Base-by-base conservation (phyloP, 2,888 invertebrate species). In the Coleophora deauratella region DNA sequence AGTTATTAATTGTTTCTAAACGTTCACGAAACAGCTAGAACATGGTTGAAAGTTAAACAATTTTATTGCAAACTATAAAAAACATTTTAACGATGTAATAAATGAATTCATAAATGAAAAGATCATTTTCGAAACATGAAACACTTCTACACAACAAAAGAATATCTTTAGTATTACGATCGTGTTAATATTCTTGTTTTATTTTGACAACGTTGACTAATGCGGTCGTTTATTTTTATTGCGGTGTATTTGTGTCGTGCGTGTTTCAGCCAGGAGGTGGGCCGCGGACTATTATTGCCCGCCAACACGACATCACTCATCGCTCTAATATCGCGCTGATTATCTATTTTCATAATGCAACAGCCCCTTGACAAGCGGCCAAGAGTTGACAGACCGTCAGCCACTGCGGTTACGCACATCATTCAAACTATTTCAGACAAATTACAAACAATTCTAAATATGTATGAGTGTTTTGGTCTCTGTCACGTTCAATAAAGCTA, bases 131-230 rank as follows among this genome's bases (percentile, higher is more conserved):
- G 45, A 38, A 45, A 43, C 42, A 42, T 49, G 42, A 53, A 52
- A 52, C 43, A 47, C 49, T 45, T 49, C 45, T 46, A 46, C 42
- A 47, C 50, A 53, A 55, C 56, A 57, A 50, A 52, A 54, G 40
- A 44, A 48, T 50, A 52, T 56, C 54, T 57, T 54, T 52, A 48
- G 60, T 54, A 54, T 59, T 61, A 61, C 58, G 50, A 47, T 50
- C 49, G 59, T 65, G 69, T 74, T 72, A 71, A 75, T 70, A 72
- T 71, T 72, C 63, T 58, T 62, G 67, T 72, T 73, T 72, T 81
- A 78, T 82, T 84, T 79, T 81, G 82, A 82, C 84, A 80, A 59
- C 65, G 76, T 72, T 82, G 81, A 84, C 74, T 79, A 81, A 82
- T 82, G 77, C 68, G 67, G 62, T 68, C 78, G 77, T 82, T 84